Conservation (phyloP, 2,888 invertebrate genomes). For the Ariolimax columbianus region DNA sequence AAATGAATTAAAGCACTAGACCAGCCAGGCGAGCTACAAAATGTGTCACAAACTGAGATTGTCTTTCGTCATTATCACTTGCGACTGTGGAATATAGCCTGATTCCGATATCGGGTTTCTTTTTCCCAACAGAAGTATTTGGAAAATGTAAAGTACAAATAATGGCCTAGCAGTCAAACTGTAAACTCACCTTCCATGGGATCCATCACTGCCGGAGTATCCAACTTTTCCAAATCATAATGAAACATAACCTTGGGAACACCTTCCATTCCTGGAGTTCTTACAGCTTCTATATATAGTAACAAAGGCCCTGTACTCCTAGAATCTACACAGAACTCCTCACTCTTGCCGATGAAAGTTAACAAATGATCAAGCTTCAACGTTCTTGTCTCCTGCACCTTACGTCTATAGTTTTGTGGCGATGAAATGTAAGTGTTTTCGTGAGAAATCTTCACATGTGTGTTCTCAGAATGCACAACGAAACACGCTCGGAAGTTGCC, state of each 20-base stretch:
- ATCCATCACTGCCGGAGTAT: not conserved
- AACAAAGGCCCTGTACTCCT: slow-evolving; percentile 29
- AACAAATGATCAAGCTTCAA: slow-evolving; percentile 33
- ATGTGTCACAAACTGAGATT: no score
- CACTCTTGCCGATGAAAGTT: slow-evolving; percentile 12
- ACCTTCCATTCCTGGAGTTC: slow-evolving; percentile 3
- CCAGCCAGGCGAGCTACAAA: no score
- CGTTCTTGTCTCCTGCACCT: not conserved
- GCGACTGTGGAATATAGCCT: no score
- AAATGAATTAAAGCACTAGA: no score
- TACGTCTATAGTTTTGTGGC: slow-evolving; percentile 24
- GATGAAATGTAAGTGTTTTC: slow-evolving; percentile 11
- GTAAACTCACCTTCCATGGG: slow-evolving; percentile 37
- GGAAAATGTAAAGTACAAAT: no score
- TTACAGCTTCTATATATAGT: slow-evolving; percentile 40
- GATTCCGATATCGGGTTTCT: no score
- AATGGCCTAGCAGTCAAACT: not conserved
- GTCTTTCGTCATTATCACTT: no score
- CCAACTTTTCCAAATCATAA: slow-evolving; percentile 44
- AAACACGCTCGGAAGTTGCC: slow-evolving; percentile 44
- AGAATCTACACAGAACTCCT: slow-evolving; percentile 33
- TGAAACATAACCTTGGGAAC: slow-evolving; percentile 46
- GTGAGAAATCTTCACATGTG: slow-evolving; percentile 32
- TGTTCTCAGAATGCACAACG: slow-evolving; percentile 33
- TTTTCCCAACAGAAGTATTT: no score